These are phyloP conservation scores for Nymphalis polychloros DNA, from an alignment of 2,888 invertebrate genomes.

Conservation along the genomic window DNA sequence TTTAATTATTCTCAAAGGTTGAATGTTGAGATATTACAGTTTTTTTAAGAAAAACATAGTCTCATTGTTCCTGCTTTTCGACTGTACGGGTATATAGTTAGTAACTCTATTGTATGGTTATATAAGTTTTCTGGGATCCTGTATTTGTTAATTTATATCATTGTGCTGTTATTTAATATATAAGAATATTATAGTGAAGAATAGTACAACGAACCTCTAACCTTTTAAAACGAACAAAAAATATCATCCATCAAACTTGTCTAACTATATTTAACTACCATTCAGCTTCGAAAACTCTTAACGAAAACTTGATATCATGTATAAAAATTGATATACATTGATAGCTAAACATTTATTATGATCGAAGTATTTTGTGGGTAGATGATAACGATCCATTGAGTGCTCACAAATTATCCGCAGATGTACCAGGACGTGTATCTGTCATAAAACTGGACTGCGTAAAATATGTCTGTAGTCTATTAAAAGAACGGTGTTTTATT, in stretches of 20 bases:
- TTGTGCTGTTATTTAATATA: no score
- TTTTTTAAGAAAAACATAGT: no score
- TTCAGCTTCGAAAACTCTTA: background rate
- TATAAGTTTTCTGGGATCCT: no score
- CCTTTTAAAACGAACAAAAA: conserved; percentile 1
- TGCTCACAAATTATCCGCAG: conserved; percentile 3
- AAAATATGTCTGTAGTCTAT: background rate
- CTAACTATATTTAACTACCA: background rate
- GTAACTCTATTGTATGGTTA: no score
- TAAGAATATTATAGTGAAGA: no score
- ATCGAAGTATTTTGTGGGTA: background rate
- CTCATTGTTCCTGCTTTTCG: no score
- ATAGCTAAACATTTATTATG: background rate
- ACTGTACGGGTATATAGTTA: no score
- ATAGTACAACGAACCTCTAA: no score
- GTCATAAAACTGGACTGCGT: conserved; percentile 3
- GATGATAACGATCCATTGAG: background rate
- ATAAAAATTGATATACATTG: background rate
- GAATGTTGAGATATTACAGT: no score
- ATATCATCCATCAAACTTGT: background rate
- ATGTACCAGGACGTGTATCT: background rate
- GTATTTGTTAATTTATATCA: no score
- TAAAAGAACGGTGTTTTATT: background rate
- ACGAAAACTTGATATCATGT: background rate
- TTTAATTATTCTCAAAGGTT: no score